phyloP scores from a whole-genome alignment of 2,113 vertebrate species.

The Bos javanicus region DNA sequence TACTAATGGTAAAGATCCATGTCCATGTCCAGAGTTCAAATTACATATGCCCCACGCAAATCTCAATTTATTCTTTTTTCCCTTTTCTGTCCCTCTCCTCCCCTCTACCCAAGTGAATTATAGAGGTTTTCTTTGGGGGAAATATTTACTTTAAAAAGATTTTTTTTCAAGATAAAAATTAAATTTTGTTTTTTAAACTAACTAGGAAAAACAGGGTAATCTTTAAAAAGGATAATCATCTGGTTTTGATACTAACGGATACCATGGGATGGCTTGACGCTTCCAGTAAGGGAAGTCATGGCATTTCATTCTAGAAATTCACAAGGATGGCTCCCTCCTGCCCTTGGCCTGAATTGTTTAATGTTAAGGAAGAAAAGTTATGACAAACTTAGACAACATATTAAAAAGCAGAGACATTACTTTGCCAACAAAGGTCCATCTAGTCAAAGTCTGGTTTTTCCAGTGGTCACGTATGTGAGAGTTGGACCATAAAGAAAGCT shows the following conservation, averaged over 20 bases:
- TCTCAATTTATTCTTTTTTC: constrained; percentile 35
- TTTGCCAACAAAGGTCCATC: not conserved
- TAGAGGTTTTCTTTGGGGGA: not conserved
- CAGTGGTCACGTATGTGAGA: not conserved
- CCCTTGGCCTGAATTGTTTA: not conserved
- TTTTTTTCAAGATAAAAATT: constrained; percentile 17
- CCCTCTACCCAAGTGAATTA: not conserved
- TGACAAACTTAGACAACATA: not conserved
- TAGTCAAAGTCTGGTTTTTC: not conserved
- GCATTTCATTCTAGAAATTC: constrained; percentile 39
- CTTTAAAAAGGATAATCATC: constrained; percentile 39
- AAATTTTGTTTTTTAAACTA: constrained; percentile 35
- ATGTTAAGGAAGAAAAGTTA: not conserved
- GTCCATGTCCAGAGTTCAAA: constrained; percentile 16
- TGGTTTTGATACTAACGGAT: constrained; percentile 58
- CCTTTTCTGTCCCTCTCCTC: not conserved
- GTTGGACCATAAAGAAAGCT: not conserved
- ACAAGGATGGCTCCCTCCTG: not conserved
- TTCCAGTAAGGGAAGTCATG: not conserved
- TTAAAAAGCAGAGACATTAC: not conserved
- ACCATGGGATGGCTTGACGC: constrained; percentile 16
- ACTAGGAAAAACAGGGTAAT: constrained; percentile 34
- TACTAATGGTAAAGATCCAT: constrained; percentile 48
- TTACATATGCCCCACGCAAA: not conserved
- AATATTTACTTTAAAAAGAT: constrained; percentile 19